Base-by-base conservation (phyloP, 2,888 invertebrate species). In the Mesoligia furuncula region DNA sequence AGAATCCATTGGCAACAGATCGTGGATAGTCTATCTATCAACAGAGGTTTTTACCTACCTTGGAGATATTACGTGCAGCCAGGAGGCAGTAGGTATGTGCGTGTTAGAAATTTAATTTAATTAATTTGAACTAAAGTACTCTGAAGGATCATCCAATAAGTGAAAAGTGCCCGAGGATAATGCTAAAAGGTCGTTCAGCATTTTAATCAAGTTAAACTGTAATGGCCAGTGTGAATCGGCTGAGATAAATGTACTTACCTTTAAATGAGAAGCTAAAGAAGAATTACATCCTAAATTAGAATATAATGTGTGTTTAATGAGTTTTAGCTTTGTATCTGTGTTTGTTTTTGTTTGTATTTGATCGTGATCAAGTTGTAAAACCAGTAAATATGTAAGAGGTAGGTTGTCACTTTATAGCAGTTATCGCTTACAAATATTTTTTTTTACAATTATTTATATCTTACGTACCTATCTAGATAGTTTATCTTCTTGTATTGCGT, bases 121-220 rank as follows among this genome's bases (percentile, higher is more conserved):
- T 83, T 75, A 36, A 75, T 75, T 78, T 57, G 3, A 36, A 75
- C 8, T 31, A 51, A 59, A 74, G 36, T 69, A 57, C 48, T 68
- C 8, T 39, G 24, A 61, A 67, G 42, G 67, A 81, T 72, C 73
- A 79, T 75, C 54, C 42, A 70, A 71, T 67, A 48, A 73, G 62
- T 75, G 66, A 42, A 59, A 73, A 67, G 65, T 64, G 42, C 61
- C 61, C 48, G 39, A 77, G 70, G 45, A 62, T 65, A 67, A 81
- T 73, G 75, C 59, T n/a, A 84, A 80, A 73, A 66, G 72, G 84
- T 69, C 81, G 57, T 81, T 78, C 54, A 76, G 76, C 15, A 70
- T 84, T 84, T 85, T 84, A 79, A 84, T 84, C 76, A 85, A 84
- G 81, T 74, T 76, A 72, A 78, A 84, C 78, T 81, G 65, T 78